phyloP scores from a whole-genome alignment of 1,140 invertebrate species.

The Achatina immaculata region DNA sequence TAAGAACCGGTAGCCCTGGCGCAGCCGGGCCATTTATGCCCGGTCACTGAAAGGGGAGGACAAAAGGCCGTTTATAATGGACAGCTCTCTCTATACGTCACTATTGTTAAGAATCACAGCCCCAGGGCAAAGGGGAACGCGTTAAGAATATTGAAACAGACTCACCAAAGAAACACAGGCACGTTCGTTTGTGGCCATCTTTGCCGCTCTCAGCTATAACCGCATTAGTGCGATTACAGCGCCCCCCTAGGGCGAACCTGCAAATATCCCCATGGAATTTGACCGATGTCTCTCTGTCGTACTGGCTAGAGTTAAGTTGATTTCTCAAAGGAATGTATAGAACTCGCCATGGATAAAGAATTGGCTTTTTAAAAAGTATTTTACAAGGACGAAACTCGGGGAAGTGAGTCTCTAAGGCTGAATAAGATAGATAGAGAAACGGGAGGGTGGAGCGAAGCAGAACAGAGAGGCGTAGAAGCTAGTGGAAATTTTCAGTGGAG shows the following conservation, averaged over 20 bases:
- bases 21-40: no score
- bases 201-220: neutral
- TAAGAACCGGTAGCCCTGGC: no score
- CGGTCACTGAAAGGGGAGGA: no score
- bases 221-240: neutral
- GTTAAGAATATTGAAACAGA: neutral
- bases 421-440: no score
- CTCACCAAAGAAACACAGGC: neutral
- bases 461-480: no score
- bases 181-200: conserved; percentile 1
- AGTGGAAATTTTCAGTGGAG: no score
- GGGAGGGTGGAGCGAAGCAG: no score
- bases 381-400: no score
- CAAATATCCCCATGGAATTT: neutral
- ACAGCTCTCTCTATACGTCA: neutral
- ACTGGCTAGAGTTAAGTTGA: neutral
- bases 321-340: neutral
- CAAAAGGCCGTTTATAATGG: no score
- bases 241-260: neutral
- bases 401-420: no score
- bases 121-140: neutral
- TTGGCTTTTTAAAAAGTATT: no score
- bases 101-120: neutral
- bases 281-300: neutral
- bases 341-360: no score